Evolutionary conservation across 2,888 invertebrate genomes (phyloP).

Genomic region (Syritta pipiens): DNA sequence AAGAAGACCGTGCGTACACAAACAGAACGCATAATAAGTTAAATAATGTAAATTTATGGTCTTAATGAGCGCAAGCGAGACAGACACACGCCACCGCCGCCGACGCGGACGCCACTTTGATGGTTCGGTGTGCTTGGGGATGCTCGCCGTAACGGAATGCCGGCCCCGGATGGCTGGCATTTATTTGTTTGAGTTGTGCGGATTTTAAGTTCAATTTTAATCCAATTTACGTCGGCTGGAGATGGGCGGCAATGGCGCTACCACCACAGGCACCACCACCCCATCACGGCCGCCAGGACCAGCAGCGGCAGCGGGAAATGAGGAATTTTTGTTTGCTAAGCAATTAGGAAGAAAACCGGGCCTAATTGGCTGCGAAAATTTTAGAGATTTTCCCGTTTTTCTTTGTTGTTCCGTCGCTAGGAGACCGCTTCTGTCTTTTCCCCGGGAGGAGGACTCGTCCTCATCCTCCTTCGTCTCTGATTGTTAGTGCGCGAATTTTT

Average conservation of each 20-base stretch:
- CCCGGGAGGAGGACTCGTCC: too few relatives aligned
- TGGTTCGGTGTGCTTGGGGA: neutral
- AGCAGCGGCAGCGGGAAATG: slow-evolving; percentile 8
- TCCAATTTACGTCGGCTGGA: slow-evolving; percentile 37
- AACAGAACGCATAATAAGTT: slow-evolving; percentile 35
- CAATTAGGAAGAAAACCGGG: slow-evolving; percentile 49
- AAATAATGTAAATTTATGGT: slow-evolving; percentile 51
- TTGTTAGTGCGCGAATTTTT: too few relatives aligned
- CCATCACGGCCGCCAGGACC: too few relatives aligned
- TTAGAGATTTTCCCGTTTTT: neutral
- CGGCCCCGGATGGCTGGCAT: slow-evolving; percentile 2
- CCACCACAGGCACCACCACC: too few relatives aligned
- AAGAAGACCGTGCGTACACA: slow-evolving; percentile 1
- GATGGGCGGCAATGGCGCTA: too few relatives aligned
- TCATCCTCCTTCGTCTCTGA: too few relatives aligned
- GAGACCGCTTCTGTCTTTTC: too few relatives aligned
- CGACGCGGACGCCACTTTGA: neutral
- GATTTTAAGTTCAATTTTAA: slow-evolving; percentile 55
- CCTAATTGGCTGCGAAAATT: slow-evolving; percentile 59
- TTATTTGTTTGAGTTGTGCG: slow-evolving; percentile 27
- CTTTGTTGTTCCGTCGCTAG: neutral
- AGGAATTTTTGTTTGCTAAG: slow-evolving; percentile 47
- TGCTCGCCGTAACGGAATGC: neutral
- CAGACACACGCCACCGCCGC: neutral
- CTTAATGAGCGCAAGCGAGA: slow-evolving; percentile 25